These are phyloP conservation scores for Eurytoma californica DNA, from an alignment of 2,888 invertebrate genomes.

Conservation along the genomic window DNA sequence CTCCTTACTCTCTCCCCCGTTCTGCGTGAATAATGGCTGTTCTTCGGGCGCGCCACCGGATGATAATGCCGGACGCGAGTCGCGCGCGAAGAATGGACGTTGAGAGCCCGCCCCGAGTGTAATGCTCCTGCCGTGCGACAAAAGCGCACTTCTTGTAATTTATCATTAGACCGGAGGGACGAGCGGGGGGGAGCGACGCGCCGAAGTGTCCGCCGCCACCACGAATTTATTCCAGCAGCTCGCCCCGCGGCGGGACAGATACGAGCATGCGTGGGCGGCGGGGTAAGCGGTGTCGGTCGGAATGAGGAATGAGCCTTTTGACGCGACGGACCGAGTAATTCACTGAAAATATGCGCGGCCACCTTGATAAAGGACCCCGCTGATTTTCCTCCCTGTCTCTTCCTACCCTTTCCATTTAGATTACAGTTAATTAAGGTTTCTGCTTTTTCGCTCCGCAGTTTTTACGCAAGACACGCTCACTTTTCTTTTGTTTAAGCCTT, in stretches of 20 bases:
- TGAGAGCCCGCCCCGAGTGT: conserved; percentile 50
- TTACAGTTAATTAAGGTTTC: no score
- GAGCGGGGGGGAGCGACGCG: conserved; percentile 4
- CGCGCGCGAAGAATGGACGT: conserved; percentile 50
- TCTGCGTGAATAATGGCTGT: conserved; percentile 68
- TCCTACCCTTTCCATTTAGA: not conserved
- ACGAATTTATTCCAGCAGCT: conserved; percentile 45
- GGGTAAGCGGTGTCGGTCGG: not conserved
- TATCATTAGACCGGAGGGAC: conserved; percentile 46
- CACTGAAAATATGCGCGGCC: conserved; percentile 21
- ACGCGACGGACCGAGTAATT: conserved; percentile 40
- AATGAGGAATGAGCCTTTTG: conserved; percentile 46
- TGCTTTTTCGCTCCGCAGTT: no score
- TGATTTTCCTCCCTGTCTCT: not conserved
- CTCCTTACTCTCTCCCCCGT: conserved; percentile 10
- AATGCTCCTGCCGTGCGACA: conserved; percentile 34
- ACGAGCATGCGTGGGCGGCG: conserved; percentile 5
- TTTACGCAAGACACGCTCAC: no score
- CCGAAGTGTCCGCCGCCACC: not conserved
- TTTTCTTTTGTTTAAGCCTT: no score
- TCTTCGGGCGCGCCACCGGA: conserved; percentile 63
- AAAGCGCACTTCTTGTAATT: conserved; percentile 52
- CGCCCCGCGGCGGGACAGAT: conserved; percentile 20
- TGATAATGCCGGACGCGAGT: conserved; percentile 58
- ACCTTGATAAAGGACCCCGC: conserved; percentile 18